Base-by-base conservation (phyloP, 2,113 vertebrate species). In the Macquaria australasica region DNA sequence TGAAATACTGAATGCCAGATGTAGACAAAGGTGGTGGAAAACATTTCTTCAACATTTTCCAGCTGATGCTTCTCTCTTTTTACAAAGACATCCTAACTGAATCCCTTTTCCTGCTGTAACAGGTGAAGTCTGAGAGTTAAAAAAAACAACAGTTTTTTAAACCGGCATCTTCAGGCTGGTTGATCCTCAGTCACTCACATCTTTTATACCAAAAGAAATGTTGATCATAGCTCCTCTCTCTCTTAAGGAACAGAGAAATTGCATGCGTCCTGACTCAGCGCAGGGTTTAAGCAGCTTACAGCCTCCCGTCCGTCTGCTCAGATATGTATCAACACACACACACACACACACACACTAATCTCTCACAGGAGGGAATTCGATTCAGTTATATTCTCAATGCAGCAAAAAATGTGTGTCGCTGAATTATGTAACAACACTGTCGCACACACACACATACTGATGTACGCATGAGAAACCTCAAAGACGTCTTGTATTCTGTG, bases 281-380 rank as follows among this genome's bases (percentile, higher is more conserved):
- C 58, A 74, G 63, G 70, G 63, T 89, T 48, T 93, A 93, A 95
- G 92, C 85, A 88, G 93, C 94, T 94, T 95, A 95, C 68, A 37
- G 76, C 86, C 76, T 87, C 69, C 28, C 16, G 25, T 86, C 78
- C 55, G 78, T 91, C 84, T 89, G 76, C 82, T 90, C 62, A 87
- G 89, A 89, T 91, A 88, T 91, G 86, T 88, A 91, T 89, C 82
- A 76, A 74, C 76, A 87, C 73, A 68, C 80, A 50, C 71, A 74
- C 76, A 87, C 73, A 68, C 80, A 50, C 71, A 73, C 45, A 73
- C 79, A 73, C 67, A 9, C 51, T 77, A 14, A 58, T 56, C 77
- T 85, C 58, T 45, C 41, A 62, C 48, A 70, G 76, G 70, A 87
- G 63, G 56, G 70, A 69, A 77, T 85, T 80, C 1, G 4, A 91